phyloP scores from a whole-genome alignment of 2,888 invertebrate genomes.

The Eueremaeus valkanovi region DNA sequence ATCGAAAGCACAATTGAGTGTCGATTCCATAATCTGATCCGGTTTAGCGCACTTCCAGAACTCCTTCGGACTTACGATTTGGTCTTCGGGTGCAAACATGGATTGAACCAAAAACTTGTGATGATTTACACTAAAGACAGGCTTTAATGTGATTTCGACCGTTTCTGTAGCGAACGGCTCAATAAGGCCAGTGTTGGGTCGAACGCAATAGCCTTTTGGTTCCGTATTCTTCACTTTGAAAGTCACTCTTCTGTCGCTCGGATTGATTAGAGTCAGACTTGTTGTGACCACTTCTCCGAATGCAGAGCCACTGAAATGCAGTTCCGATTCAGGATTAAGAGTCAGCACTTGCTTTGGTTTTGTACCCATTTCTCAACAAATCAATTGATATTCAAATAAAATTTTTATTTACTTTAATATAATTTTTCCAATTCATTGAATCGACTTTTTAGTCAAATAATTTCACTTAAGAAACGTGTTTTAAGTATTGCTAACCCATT shows the following conservation, averaged over 20 bases:
- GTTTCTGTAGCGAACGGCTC: conserved; percentile 50
- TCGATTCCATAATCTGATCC: background rate
- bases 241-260: conserved; percentile 75
- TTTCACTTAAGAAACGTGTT: too few relatives aligned
- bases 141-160: background rate
- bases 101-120: background rate
- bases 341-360: background rate
- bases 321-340: background rate
- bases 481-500: too few relatives aligned
- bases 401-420: too few relatives aligned
- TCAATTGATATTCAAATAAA: too few relatives aligned
- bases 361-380: too few relatives aligned
- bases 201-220: conserved; percentile 97
- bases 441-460: too few relatives aligned
- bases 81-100: background rate
- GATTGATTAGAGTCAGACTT: conserved; percentile 83
- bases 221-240: conserved; percentile 99
- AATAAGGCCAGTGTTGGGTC: conserved; percentile 91
- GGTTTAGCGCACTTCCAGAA: background rate
- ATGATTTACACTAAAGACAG: background rate
- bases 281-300: conserved; percentile 66
- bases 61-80: background rate
- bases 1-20: background rate
- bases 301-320: background rate
- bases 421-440: too few relatives aligned